Percentiles rank a stretch among this genome's conserved stretches.
Conservation (phyloP, 2,797 vertebrate species). For the Rhinoraja longicauda region DNA sequence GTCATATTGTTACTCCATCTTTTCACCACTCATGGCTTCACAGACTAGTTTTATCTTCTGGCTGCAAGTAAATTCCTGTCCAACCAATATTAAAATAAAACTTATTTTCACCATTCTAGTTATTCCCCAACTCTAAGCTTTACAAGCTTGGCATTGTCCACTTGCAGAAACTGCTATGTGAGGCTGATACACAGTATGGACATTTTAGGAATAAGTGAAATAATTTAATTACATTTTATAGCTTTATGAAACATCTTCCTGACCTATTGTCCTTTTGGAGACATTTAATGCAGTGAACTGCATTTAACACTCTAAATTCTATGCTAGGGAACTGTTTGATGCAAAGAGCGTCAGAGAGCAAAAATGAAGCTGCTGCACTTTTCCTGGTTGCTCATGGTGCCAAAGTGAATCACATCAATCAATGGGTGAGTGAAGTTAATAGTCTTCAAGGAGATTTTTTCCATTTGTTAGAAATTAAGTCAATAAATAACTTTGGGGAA, state of each 20-base stretch:
- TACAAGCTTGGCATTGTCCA: background rate
- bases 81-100: background rate
- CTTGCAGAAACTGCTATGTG: background rate
- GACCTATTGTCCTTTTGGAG: background rate
- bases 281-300: background rate
- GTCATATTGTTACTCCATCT: background rate
- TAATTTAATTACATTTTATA: background rate
- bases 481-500: background rate
- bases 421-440: constrained; percentile 68
- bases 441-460: background rate
- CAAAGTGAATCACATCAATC: constrained; percentile 90
- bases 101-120: background rate
- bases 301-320: background rate
- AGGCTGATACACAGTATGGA: background rate
- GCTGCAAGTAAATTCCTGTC: background rate
- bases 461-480: no score
- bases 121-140: background rate
- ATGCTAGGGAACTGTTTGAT: constrained; percentile 81
- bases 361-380: constrained; percentile 86
- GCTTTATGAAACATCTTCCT: no score
- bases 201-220: background rate
- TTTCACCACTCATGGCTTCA: background rate
- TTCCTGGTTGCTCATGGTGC: constrained; percentile 89
- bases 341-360: constrained; percentile 79
- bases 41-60: no score